Conservation (phyloP, 2,888 invertebrate species). For the Hyppa rectilinea region DNA sequence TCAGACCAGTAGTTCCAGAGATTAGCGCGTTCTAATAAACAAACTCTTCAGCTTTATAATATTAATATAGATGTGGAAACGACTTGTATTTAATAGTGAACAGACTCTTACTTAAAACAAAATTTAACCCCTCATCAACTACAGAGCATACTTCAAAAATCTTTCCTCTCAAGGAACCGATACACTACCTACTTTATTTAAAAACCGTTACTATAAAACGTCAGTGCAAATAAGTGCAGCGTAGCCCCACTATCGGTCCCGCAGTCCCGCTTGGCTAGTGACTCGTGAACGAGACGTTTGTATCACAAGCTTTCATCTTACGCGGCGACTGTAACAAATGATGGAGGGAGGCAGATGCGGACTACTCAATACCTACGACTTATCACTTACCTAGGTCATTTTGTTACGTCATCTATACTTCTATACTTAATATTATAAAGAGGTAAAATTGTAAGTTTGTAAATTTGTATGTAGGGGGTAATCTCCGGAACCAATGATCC, state of each 20-base stretch:
- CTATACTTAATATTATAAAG: too few relatives aligned
- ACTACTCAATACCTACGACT: conserved; percentile 68
- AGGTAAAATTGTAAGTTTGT: too few relatives aligned
- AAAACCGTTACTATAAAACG: conserved; percentile 23
- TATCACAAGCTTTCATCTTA: conserved; percentile 86
- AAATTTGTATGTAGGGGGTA: too few relatives aligned
- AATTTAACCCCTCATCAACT: neutral
- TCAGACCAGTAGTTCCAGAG: too few relatives aligned
- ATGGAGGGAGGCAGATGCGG: conserved; percentile 67
- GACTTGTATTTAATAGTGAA: too few relatives aligned
- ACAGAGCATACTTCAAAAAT: neutral
- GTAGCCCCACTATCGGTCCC: conserved; percentile 54
- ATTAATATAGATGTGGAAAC: too few relatives aligned
- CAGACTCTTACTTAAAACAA: too few relatives aligned
- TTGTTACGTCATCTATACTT: conserved; percentile 57
- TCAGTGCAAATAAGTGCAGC: conserved; percentile 52
- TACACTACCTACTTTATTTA: neutral
- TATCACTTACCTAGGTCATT: conserved; percentile 72
- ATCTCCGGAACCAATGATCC: too few relatives aligned
- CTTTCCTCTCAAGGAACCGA: neutral
- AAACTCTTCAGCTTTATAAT: too few relatives aligned
- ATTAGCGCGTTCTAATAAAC: too few relatives aligned
- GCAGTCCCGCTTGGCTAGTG: conserved; percentile 77
- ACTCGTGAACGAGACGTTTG: conserved; percentile 85
- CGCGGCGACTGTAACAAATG: conserved; percentile 87